Base-by-base conservation (phyloP, 1,140 invertebrate genomes). In the Charaxes varanes region DNA sequence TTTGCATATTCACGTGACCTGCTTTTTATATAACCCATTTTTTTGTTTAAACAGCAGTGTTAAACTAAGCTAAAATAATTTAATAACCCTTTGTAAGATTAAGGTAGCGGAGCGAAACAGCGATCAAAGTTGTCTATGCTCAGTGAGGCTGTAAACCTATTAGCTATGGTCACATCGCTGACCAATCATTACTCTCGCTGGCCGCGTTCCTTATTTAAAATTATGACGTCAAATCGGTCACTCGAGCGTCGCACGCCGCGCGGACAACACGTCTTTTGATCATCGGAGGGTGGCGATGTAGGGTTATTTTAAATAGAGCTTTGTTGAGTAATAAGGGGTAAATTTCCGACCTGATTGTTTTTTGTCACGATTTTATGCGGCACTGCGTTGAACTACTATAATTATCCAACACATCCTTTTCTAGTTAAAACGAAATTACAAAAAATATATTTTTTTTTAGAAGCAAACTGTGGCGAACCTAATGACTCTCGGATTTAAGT, bases 121-220 rank as follows among this genome's bases (percentile, higher is more conserved):
- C 33, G 48, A 61, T 61, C 53, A 61, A 61, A 61, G 31, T 41
- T 45, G 42, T 42, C 32, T 47, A 33, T 47, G 48, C 41, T 44
- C 41, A 38, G 33, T 40, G 46, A 43, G 24, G 31, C 46, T 33
- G 41, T 52, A 44, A 48, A 36, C 45, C 18, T 46, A 53, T 64
- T 61, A 58, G 46, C 51, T 50, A 44, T 58, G 51, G 40, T 48
- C 43, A 40, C 46, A n/a, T n/a, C n/a, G n/a, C 24, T 64, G 62
- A 61, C 58, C 54, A 58, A 62, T 65, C 46, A 56, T 53, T 46
- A 52, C 54, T 52, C 49, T 43, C 54, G 58, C 47, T 47, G 36
- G 32, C 18, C 53, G 50, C 50, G 55, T 56, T 61, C 57, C 41
- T 50, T 49, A 58, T 61, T 59, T 56, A 62, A 53, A 58, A 51